Base-by-base conservation (phyloP, 2,113 vertebrate genomes). In the Clarias gariepinus region DNA sequence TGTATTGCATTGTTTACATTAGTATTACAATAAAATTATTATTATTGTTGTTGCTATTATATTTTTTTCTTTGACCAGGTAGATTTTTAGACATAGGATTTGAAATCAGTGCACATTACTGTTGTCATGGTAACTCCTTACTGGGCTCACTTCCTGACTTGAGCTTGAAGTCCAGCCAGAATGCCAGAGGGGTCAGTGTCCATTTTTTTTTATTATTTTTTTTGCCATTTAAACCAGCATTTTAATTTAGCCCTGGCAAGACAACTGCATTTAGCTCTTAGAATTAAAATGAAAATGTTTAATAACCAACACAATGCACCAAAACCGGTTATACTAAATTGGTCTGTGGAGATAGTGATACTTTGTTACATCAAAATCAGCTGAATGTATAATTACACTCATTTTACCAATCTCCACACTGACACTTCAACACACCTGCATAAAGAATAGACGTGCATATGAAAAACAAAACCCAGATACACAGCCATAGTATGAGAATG, bases 321-420 rank as follows among this genome's bases (percentile, higher is more conserved):
- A 71, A 71, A 69, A 71, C 41, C 23, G 36, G 12, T 61, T 61
- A 58, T 36, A 33, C 52, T 82, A 41, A 25, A 36, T 10, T 36
- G 60, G 60, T 15, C 60, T 64, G 33, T 64, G 9, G 3, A 36
- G 36, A 36, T 11, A n/a, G 57, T 61, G 57, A 81, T 81, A 96
- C 6, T 33, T 2, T 10, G 19, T 69, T 19, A 71, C 18, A 18
- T 36, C 16, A 36, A 68, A 68, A 92, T 95, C 93, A 88, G 96
- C 95, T 92, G 96, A 91, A 91, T 96, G 94, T 90, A 96, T 93
- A 85, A 95, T 93, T 82, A 96, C 87, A 89, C 95, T 96, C 89
- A 95, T 94, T 92, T 96, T 96, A 93, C 96, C 96, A 71, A 96
- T 91, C 89, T 96, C 96, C 96, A 93, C 55, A 94, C 95, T 91